Conservation (phyloP, 2,113 vertebrate species). For the Actenoides lindsayi region DNA sequence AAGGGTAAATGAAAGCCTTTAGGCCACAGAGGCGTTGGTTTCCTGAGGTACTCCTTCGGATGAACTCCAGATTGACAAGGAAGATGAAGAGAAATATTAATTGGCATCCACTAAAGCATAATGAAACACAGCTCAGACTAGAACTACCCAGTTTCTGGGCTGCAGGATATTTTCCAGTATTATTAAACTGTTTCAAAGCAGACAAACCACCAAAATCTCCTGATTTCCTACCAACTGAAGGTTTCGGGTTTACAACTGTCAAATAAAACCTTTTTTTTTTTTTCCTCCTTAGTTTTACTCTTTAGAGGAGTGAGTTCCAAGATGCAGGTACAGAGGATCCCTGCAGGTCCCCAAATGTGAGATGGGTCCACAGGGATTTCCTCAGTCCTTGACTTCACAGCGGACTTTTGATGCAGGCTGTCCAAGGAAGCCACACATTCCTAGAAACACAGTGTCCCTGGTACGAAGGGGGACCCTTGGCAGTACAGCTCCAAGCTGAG, state of each 20-base stretch:
- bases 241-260: background rate
- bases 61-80: background rate
- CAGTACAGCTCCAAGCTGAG: accelerated
- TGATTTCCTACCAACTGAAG: background rate
- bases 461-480: background rate
- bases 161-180: background rate
- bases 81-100: background rate
- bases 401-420: background rate
- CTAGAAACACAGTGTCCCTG: background rate
- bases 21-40: background rate
- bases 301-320: background rate
- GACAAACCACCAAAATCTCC: background rate
- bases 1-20: background rate
- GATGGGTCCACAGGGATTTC: background rate
- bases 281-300: background rate
- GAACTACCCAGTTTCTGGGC: background rate
- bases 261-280: accelerated
- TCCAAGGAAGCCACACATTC: background rate
- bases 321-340: background rate
- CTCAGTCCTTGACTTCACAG: background rate
- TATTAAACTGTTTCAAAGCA: background rate
- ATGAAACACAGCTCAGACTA: background rate
- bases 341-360: background rate
- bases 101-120: background rate
- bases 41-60: background rate